phyloP scores from a whole-genome alignment of 2,888 invertebrate genomes.

The Callyntrura sp. region DNA sequence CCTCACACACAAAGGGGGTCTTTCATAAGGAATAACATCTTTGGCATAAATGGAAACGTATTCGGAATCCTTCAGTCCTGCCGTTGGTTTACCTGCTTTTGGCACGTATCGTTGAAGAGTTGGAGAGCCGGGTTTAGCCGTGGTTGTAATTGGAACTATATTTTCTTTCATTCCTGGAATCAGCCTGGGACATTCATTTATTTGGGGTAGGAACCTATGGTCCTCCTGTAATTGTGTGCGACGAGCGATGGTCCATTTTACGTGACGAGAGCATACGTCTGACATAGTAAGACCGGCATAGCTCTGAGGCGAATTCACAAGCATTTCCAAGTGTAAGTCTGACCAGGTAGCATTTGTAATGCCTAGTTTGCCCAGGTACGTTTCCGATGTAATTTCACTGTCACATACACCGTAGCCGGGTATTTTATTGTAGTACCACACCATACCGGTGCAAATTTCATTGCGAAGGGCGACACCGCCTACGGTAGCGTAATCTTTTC shows the following conservation, averaged over 20 bases:
- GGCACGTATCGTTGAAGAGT: slow-evolving; percentile 38
- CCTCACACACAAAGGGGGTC: slow-evolving; percentile 28
- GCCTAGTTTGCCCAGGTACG: slow-evolving; percentile 32
- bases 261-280: background rate
- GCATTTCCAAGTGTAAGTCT: slow-evolving; percentile 17
- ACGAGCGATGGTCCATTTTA: slow-evolving; percentile 61
- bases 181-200: slow-evolving; percentile 49
- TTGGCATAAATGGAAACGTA: slow-evolving; percentile 36
- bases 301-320: slow-evolving; percentile 29
- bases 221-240: slow-evolving; percentile 34
- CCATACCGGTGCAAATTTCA: slow-evolving; percentile 46
- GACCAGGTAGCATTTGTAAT: slow-evolving; percentile 57
- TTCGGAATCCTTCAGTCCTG: slow-evolving; percentile 6
- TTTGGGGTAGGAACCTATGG: slow-evolving; percentile 49
- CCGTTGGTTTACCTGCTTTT: background rate
- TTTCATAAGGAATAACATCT: slow-evolving; percentile 37
- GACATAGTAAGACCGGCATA: slow-evolving; percentile 27
- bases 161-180: slow-evolving; percentile 41
- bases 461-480: slow-evolving; percentile 42
- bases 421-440: slow-evolving; percentile 69
- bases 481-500: slow-evolving; percentile 18
- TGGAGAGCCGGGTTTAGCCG: background rate
- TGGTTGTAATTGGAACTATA: background rate
- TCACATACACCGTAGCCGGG: slow-evolving; percentile 50
- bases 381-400: slow-evolving; percentile 57